Evolutionary conservation across 1,140 invertebrate genomes (phyloP), one percentile per base, ranked within the genome.

Genomic region (Hormaphis cornu): DNA sequence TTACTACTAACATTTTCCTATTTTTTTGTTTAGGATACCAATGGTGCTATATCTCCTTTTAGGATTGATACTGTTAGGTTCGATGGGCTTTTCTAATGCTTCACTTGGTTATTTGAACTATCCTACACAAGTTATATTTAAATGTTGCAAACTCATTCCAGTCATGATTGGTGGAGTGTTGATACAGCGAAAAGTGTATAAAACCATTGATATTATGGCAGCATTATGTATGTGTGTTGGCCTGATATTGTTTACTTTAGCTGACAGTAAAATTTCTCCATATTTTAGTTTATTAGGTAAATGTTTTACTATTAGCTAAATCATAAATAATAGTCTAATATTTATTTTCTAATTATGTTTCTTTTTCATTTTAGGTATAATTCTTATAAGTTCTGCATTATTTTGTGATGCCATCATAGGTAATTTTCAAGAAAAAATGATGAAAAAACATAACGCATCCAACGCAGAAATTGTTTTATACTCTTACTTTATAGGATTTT

Each of bases 71-170:
- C 95, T 94, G 0, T 82, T 97, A 7, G 91, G 91, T 0, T 97
- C 95, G 12, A 98, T 98, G 92, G 93, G 93, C 1, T 85, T 97
- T 73, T 97, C 94, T 3, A 97, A 98, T 80, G 86, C 93, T 12
- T 94, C 93, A 7, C 80, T 97, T n/a, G 93, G 89, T 46, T 96
- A 96, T 79, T 80, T 98, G 0, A 98, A 97, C 79, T 98, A 97
- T 80, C 94, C 95, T 20, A 95, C 91, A 1, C 84, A 86, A 78
- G 86, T 95, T n/a, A 93, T 95, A 73, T 95, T 95, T 76, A 95
- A 95, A 79, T 96, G 93, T 76, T 98, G 95, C 76, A 98, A 98
- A 80, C 82, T 98, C 0, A 94, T 97, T 74, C 95, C 95, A 3
- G 94, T 97, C 0, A 83, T 97, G 73, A 85, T 95, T 71, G 94